Conservation (phyloP, 2,888 invertebrate species). For the Nymphalis c-album region DNA sequence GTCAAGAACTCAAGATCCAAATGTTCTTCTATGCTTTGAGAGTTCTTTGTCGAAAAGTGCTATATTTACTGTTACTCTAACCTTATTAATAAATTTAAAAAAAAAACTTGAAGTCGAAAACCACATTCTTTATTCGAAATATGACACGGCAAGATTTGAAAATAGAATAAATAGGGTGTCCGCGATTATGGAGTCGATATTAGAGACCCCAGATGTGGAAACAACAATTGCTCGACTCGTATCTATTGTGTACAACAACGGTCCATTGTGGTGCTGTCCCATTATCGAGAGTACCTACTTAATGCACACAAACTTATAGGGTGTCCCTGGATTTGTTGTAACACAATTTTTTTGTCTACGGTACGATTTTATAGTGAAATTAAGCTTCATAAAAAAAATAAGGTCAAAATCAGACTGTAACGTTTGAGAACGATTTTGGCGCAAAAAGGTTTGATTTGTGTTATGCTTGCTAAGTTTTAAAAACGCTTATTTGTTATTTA, state of each 20-base stretch:
- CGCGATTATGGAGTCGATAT: conserved; percentile 48
- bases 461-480: too few relatives aligned
- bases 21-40: too few relatives aligned
- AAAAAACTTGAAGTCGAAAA: conserved; percentile 8
- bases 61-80: background rate
- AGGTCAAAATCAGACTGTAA: too few relatives aligned
- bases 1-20: too few relatives aligned
- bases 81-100: background rate
- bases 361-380: too few relatives aligned
- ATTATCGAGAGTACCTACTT: conserved; percentile 73
- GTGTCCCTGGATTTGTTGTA: conserved; percentile 43
- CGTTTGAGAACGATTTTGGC: too few relatives aligned
- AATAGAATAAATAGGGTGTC: conserved; percentile 54
- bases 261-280: conserved; percentile 62
- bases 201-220: conserved; percentile 76
- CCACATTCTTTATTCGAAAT: conserved; percentile 33
- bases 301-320: conserved; percentile 62
- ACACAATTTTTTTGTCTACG: too few relatives aligned
- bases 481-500: too few relatives aligned
- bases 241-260: conserved; percentile 66
- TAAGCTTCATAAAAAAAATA: too few relatives aligned
- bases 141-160: conserved; percentile 52
- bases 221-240: conserved; percentile 63
- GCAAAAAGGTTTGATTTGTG: too few relatives aligned
- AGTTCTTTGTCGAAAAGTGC: background rate